phyloP scores from a whole-genome alignment of 2,888 invertebrate genomes.

The Chironomus tentans region DNA sequence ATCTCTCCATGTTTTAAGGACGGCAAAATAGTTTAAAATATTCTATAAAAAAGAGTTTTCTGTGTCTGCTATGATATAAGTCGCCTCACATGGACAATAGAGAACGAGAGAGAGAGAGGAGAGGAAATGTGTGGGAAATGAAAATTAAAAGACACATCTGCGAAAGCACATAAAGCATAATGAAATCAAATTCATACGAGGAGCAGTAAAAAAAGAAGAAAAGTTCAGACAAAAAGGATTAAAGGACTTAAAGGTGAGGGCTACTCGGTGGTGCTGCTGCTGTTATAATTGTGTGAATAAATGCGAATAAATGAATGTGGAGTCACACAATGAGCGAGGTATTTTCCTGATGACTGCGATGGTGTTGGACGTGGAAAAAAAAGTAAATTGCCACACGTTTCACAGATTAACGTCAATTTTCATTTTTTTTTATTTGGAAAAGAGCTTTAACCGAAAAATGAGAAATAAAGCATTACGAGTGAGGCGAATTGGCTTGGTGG shows the following conservation, averaged over 20 bases:
- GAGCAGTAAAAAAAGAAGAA: background rate
- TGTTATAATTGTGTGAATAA: background rate
- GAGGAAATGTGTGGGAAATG: background rate
- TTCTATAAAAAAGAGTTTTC: background rate
- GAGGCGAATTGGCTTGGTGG: background rate
- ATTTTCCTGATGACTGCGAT: background rate
- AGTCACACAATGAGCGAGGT: no score
- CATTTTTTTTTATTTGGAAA: background rate
- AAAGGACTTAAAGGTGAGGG: background rate
- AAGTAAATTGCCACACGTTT: conserved; percentile 17
- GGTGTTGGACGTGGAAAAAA: background rate
- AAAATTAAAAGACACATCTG: conserved; percentile 24
- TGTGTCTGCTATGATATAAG: background rate
- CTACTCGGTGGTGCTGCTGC: no score
- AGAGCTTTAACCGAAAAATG: background rate
- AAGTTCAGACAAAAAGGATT: conserved; percentile 9
- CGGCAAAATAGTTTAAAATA: background rate
- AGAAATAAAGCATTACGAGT: no score
- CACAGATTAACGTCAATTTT: conserved; percentile 22
- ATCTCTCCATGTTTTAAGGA: background rate
- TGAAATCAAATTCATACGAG: conserved; percentile 19
- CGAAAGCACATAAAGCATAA: conserved; percentile 20
- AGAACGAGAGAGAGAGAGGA: background rate
- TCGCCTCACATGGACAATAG: background rate
- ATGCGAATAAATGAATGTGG: no score